Evolutionary conservation across 37 sponge, comb jelly and placozoan genomes (phyloP).

Genomic region (Cladorhizidae sp.): DNA sequence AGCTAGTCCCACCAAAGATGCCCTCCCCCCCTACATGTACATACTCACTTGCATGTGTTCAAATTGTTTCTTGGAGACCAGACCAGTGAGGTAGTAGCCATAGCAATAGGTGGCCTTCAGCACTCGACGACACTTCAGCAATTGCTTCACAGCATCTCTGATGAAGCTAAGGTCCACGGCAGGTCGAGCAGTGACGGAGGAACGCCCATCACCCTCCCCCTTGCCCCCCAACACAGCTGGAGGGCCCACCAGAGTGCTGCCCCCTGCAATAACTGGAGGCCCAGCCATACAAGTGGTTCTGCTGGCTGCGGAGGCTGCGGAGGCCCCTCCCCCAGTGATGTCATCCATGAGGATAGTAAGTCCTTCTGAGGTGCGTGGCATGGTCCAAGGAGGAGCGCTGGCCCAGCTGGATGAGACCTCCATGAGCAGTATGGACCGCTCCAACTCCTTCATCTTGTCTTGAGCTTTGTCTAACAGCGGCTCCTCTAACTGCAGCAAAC

Average conservation of each 20-base stretch:
- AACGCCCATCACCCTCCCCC: neutral
- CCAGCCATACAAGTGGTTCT: no score
- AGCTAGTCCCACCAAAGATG: no score
- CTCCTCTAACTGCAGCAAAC: conserved; percentile 61
- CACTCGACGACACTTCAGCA: conserved; percentile 60
- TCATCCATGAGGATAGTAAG: no score
- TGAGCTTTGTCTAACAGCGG: conserved; percentile 53
- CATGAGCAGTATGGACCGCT: conserved; percentile 17
- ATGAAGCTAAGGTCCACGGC: conserved; percentile 57
- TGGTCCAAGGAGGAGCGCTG: neutral
- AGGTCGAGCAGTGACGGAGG: neutral
- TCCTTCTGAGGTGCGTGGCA: no score
- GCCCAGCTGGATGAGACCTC: no score
- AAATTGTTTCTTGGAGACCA: conserved; percentile 21
- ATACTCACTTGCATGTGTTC: conserved; percentile 34
- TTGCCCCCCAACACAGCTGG: no score
- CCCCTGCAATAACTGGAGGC: no score
- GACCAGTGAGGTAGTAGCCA: conserved; percentile 64
- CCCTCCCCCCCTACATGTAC: no score
- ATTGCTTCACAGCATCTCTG: conserved; percentile 66
- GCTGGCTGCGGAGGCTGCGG: no score
- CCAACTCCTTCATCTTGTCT: conserved; percentile 62
- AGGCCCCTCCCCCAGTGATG: no score
- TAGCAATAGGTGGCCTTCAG: conserved; percentile 73
- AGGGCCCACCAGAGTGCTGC: no score